These are phyloP conservation scores for Mactra quadrangularis DNA, from an alignment of 1,140 invertebrate species.

Conservation along the genomic window DNA sequence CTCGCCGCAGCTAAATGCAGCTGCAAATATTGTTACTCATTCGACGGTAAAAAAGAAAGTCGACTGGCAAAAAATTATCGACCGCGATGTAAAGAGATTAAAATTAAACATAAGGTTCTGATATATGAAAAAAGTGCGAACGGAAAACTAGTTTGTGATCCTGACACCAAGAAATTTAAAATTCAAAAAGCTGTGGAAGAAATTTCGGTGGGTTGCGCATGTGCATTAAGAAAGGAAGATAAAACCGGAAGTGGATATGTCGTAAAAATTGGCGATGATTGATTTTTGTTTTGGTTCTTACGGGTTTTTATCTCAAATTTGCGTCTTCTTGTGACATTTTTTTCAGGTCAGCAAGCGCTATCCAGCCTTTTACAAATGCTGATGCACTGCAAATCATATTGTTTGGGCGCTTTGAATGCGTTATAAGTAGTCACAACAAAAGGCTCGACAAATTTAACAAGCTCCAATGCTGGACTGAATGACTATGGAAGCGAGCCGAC, in stretches of 20 bases:
- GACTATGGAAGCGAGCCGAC: too few species aligned
- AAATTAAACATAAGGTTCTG: not conserved
- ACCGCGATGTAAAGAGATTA: constrained; percentile 5
- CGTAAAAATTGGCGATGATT: too few species aligned
- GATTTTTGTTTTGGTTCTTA: too few species aligned
- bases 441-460: too few species aligned
- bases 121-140: not conserved
- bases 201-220: constrained; percentile 24
- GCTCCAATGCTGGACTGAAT: too few species aligned
- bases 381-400: too few species aligned
- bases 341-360: too few species aligned
- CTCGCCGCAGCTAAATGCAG: not conserved
- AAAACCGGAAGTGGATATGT: not conserved
- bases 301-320: too few species aligned
- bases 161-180: not conserved
- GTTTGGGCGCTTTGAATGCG: too few species aligned
- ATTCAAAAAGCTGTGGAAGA: not conserved
- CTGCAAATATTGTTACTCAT: constrained; percentile 24
- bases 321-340: too few species aligned
- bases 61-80: not conserved
- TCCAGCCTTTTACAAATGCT: too few species aligned
- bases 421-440: too few species aligned
- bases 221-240: constrained; percentile 5
- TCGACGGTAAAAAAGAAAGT: not conserved
- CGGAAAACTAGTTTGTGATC: not conserved